Percentiles rank a stretch among this genome's conserved stretches.
phyloP scores from a whole-genome alignment of 2,113 vertebrate species.

The Megaceryle torquata region DNA sequence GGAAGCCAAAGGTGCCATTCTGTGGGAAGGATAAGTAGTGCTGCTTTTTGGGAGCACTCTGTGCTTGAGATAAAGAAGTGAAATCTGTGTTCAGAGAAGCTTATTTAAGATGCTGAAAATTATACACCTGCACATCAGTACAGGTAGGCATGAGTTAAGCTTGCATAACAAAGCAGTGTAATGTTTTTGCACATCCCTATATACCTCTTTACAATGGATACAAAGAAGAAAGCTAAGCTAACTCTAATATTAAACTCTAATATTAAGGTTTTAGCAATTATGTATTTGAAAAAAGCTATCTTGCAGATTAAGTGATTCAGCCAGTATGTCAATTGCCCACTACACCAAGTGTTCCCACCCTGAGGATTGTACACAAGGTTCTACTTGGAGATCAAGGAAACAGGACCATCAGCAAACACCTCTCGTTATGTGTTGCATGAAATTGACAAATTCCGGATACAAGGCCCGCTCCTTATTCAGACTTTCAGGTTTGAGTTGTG shows the following conservation, averaged over 20 bases:
- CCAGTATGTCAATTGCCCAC: background rate
- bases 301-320: background rate
- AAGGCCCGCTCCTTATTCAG: background rate
- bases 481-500: background rate
- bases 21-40: accelerated
- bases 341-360: accelerated
- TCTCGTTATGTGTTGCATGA: accelerated
- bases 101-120: background rate
- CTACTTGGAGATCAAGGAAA: background rate
- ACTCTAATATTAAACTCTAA: too few species aligned
- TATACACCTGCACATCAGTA: background rate
- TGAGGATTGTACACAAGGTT: background rate
- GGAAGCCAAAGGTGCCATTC: background rate
- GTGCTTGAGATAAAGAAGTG: background rate
- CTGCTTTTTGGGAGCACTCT: background rate
- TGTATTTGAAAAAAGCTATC: background rate
- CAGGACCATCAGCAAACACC: background rate
- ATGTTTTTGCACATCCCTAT: background rate
- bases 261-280: background rate
- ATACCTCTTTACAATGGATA: background rate
- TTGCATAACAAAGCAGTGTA: background rate
- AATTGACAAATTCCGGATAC: background rate
- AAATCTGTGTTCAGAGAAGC: background rate
- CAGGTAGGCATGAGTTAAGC: accelerated
- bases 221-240: background rate